Base-by-base conservation (phyloP, 2,797 vertebrate genomes). In the Labeo calbasu region DNA sequence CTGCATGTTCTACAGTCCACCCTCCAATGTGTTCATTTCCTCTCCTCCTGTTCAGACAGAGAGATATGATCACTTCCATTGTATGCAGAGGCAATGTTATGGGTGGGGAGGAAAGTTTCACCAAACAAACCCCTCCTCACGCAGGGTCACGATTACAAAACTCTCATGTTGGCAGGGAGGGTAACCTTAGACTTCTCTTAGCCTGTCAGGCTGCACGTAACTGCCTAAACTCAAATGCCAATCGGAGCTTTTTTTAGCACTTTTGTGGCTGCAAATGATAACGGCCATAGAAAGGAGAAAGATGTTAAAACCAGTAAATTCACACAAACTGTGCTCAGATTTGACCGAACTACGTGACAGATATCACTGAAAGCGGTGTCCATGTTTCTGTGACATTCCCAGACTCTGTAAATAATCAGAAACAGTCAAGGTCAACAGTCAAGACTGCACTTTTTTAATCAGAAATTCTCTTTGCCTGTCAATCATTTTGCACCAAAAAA, bases 11-110 rank as follows among this genome's bases (percentile, higher is more conserved):
- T 53, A 2, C 2, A 76, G 36, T 61, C 80, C 81, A 84, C 83
- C 88, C 80, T 75, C 36, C 43, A 86, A 81, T 86, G 80, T 55
- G 87, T 86, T 87, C 88, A 88, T 82, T 88, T 88, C 81, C 87
- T 79, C 78, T 76, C 82, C 88, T 87, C 79, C 77, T 63, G 82
- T 72, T 21, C 77, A 87, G 82, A 85, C 77, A 7, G 25, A 57
- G 55, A 84, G 87, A 89, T 89, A 76, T 15, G 55, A 88, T 88
- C 87, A 77, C 28, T 65, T 66, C 77, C 69, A 81, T 51, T 72
- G 84, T 70, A 83, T 78, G 32, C 83, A 55, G 71, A 55, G n/a
- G 66, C 63, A 55, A 46, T 51, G 75, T 80, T 85, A 66, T 50
- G 88, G 86, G 88, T 87, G 86, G 72, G 85, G 72, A 70, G 84